Conservation (phyloP, 2,888 invertebrate species). For the Ephialtes manifestator region DNA sequence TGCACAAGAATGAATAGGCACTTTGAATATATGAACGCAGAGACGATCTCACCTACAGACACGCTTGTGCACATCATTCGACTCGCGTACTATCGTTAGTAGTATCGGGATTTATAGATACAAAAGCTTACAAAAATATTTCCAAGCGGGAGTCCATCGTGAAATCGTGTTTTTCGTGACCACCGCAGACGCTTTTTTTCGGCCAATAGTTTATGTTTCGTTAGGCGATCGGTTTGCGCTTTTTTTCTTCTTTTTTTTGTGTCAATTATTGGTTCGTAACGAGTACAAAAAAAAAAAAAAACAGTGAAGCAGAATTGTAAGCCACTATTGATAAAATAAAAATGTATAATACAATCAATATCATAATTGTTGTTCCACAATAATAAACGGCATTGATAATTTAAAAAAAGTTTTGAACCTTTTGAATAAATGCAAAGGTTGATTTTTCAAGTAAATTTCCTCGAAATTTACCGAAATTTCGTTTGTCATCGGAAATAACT, state of each 20-base stretch:
- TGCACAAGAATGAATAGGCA: slow-evolving; percentile 63
- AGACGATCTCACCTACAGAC: slow-evolving; percentile 45
- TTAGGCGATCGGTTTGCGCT: slow-evolving; percentile 36
- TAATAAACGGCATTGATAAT: too few species aligned
- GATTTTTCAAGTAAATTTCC: too few species aligned
- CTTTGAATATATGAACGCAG: slow-evolving; percentile 51
- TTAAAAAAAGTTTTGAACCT: too few species aligned
- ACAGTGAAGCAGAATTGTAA: neutral
- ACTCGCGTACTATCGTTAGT: slow-evolving; percentile 47
- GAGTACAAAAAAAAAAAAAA: slow-evolving; percentile 32
- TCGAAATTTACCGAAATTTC: too few species aligned
- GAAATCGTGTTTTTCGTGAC: slow-evolving; percentile 12
- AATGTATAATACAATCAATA: neutral
- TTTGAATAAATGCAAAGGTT: too few species aligned
- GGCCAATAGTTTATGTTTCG: slow-evolving; percentile 19
- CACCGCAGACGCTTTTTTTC: slow-evolving; percentile 23
- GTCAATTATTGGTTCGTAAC: slow-evolving; percentile 23
- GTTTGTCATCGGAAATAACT: too few species aligned
- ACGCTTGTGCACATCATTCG: slow-evolving; percentile 54
- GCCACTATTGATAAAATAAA: neutral
- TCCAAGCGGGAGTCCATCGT: slow-evolving; percentile 55
- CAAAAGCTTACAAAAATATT: slow-evolving; percentile 82
- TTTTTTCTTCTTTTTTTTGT: slow-evolving; percentile 7
- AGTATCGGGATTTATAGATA: slow-evolving; percentile 58
- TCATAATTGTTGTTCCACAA: too few species aligned